Percentiles rank a stretch among this genome's conserved stretches.
Evolutionary conservation across 2,797 vertebrate genomes (phyloP).

Genomic region (Carapus acus): DNA sequence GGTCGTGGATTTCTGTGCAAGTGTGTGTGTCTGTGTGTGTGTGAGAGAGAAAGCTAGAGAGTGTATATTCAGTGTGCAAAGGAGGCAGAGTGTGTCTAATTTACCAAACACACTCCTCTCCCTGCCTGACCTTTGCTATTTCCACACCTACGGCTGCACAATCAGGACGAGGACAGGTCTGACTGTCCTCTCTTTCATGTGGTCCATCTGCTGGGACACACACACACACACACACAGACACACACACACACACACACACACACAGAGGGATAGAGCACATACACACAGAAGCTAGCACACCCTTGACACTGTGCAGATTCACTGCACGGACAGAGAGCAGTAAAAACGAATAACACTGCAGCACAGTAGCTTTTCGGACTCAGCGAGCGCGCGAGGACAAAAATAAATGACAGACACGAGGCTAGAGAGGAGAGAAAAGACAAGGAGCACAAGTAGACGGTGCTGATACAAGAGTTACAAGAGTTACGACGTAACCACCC

Average conservation of each 20-base stretch:
- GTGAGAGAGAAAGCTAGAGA: neutral
- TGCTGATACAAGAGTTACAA: no score
- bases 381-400: no score
- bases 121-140: constrained; percentile 32
- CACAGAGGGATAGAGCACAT: neutral
- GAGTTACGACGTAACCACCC: no score
- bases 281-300: no score
- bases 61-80: no score
- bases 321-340: no score
- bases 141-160: constrained; percentile 20
- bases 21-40: neutral
- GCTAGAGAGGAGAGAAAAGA: no score
- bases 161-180: constrained; percentile 27
- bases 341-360: no score
- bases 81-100: neutral
- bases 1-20: neutral
- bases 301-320: no score
- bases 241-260: neutral
- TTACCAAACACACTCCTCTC: constrained; percentile 15
- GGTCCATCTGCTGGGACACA: constrained; percentile 12
- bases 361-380: no score
- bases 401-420: no score
- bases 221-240: constrained; percentile 1
- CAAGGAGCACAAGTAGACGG: no score
- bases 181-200: constrained; percentile 28